A percentile compares a stretch with the other conserved stretches of the same genome.
Conservation (phyloP, 2,797 vertebrate species). For the Triplophysa yarkandensis region DNA sequence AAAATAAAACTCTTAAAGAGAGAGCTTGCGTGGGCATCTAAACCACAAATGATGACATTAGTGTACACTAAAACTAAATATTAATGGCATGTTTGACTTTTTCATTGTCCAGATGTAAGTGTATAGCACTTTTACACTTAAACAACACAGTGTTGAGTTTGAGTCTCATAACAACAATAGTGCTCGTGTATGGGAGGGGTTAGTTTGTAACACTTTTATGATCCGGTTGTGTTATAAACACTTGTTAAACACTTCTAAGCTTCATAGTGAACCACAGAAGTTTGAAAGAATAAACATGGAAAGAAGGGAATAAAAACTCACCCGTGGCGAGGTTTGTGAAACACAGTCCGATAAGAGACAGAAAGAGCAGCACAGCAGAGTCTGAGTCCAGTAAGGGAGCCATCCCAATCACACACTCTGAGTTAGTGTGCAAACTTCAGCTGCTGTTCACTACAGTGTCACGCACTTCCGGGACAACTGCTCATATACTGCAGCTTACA, state of each 20-base stretch:
- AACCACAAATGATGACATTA: no score
- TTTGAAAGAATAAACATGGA: background rate
- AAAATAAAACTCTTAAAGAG: no score
- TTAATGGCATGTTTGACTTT: no score
- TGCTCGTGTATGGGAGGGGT: background rate
- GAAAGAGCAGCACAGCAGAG: slow-evolving; percentile 47
- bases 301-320: slow-evolving; percentile 56
- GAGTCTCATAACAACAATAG: background rate
- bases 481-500: background rate
- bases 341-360: slow-evolving; percentile 47
- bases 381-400: slow-evolving; percentile 30
- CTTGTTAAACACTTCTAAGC: no score
- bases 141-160: no score
- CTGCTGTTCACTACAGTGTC: slow-evolving; percentile 19
- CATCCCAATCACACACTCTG: slow-evolving; percentile 57
- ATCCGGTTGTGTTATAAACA: no score
- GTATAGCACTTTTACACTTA: no score
- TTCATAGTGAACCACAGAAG: no score
- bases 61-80: no score
- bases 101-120: no score
- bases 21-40: no score
- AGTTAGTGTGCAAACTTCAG: background rate
- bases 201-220: background rate
- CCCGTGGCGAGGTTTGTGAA: slow-evolving; percentile 50
- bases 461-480: slow-evolving; percentile 70